These are phyloP conservation scores for Candidula unifasciata DNA, from an alignment of 2,888 invertebrate genomes.

Conservation along the genomic window DNA sequence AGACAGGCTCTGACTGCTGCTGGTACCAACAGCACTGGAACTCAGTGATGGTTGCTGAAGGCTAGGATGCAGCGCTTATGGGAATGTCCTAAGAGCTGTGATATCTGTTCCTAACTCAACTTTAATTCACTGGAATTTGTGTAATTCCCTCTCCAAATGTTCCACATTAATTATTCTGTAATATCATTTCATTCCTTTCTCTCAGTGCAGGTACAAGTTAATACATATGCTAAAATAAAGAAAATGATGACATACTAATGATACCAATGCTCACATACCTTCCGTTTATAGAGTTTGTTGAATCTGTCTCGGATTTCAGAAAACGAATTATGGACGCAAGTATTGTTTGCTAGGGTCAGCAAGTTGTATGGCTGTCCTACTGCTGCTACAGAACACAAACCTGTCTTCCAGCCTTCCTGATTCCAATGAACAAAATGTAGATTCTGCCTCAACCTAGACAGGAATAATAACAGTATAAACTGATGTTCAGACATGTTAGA, in stretches of 20 bases:
- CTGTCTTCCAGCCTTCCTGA: slow-evolving; percentile 79
- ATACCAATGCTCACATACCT: slow-evolving; percentile 30
- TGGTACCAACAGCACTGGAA: too few species aligned
- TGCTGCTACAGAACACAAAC: slow-evolving; percentile 77
- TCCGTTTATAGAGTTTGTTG: slow-evolving; percentile 74
- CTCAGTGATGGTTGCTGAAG: too few species aligned
- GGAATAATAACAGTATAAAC: background rate
- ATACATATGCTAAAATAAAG: background rate
- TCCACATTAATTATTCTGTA: too few species aligned
- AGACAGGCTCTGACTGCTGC: too few species aligned
- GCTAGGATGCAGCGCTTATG: too few species aligned
- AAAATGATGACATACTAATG: background rate
- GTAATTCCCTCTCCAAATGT: too few species aligned
- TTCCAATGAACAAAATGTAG: slow-evolving; percentile 79
- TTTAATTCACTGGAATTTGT: too few species aligned
- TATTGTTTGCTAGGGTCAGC: slow-evolving; percentile 78
- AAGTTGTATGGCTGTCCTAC: slow-evolving; percentile 77
- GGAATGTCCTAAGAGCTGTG: too few species aligned
- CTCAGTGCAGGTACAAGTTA: too few species aligned
- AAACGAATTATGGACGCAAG: slow-evolving; percentile 77
- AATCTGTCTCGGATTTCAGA: slow-evolving; percentile 75
- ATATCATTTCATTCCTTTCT: too few species aligned
- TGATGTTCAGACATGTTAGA: too few species aligned
- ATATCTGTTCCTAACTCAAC: too few species aligned
- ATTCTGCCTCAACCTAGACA: slow-evolving; percentile 71